Percentiles rank a stretch among this genome's conserved stretches.
These are phyloP conservation scores for Himantopus leucocephalus DNA, from an alignment of 2,113 vertebrate species.

Conservation along the genomic window DNA sequence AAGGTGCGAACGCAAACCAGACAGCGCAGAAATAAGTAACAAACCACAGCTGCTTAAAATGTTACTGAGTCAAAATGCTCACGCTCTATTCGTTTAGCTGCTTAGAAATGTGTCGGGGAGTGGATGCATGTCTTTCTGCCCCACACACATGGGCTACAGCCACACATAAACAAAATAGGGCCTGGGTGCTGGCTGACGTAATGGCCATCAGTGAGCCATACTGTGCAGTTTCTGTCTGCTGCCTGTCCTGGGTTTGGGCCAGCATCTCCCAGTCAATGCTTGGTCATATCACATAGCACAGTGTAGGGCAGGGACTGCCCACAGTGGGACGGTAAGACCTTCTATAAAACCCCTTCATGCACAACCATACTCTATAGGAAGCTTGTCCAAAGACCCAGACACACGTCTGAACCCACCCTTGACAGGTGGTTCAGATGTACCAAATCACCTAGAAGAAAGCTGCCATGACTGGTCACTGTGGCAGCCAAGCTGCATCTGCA, in stretches of 20 bases:
- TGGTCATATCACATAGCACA: too few species aligned
- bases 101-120: neutral
- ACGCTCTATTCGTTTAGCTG: accelerated
- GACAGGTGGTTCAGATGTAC: neutral
- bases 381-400: neutral
- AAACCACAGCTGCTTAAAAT: neutral
- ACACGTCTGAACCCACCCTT: neutral
- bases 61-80: neutral
- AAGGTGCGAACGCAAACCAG: slow-evolving; percentile 27
- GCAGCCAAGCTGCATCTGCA: neutral
- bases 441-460: neutral
- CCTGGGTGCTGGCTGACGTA: neutral
- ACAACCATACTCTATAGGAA: neutral
- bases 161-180: neutral
- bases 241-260: neutral
- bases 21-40: neutral
- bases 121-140: neutral
- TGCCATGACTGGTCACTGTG: accelerated
- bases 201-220: neutral
- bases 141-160: neutral
- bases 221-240: neutral
- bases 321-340: neutral
- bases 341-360: neutral
- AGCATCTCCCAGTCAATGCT: neutral
- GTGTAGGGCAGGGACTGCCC: neutral